These are phyloP conservation scores for Bhutanitis thaidina DNA, from an alignment of 2,888 invertebrate genomes.

Conservation along the genomic window DNA sequence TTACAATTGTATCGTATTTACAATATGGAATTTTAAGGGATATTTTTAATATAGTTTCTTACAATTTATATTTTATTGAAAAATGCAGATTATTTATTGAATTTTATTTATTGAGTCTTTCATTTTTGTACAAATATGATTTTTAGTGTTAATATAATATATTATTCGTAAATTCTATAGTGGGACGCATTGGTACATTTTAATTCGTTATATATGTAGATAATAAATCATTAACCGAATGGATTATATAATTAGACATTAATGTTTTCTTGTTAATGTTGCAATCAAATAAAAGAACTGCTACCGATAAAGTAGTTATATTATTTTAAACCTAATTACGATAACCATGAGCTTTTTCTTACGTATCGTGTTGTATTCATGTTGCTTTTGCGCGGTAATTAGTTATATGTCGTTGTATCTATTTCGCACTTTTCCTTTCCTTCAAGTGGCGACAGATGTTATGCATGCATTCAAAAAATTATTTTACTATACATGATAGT, in stretches of 20 bases:
- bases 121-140: conserved; percentile 6
- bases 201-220: conserved; percentile 9
- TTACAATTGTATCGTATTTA: conserved; percentile 1
- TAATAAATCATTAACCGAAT: conserved; percentile 23
- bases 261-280: conserved; percentile 42
- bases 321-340: conserved; percentile 2
- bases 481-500: too few relatives aligned
- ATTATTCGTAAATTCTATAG: neutral
- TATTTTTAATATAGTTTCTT: conserved; percentile 13
- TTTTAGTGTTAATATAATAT: conserved; percentile 1
- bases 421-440: too few relatives aligned
- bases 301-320: conserved; percentile 31
- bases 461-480: too few relatives aligned
- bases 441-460: too few relatives aligned
- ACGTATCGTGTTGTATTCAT: neutral
- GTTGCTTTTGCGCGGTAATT: neutral
- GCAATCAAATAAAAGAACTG: conserved; percentile 53
- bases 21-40: conserved; percentile 2
- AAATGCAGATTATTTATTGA: conserved; percentile 1
- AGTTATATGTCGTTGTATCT: neutral
- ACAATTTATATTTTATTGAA: conserved; percentile 1
- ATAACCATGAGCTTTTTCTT: neutral
- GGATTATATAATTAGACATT: conserved; percentile 30
- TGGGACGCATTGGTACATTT: neutral
- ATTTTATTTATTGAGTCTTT: neutral